Conservation (phyloP, 2,113 vertebrate species). For the Mesembrinibis cayennensis region DNA sequence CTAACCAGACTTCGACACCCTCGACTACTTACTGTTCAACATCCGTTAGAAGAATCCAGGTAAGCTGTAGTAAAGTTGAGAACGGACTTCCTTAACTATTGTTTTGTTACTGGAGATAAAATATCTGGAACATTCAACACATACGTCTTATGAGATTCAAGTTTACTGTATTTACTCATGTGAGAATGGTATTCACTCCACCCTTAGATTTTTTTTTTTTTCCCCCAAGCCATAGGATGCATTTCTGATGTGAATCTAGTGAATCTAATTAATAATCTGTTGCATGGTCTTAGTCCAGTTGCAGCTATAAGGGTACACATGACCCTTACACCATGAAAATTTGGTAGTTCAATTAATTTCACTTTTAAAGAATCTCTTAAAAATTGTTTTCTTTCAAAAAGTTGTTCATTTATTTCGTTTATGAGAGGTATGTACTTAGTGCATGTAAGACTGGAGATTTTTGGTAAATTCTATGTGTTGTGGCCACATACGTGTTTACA, state of each 20-base stretch:
- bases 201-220: too few relatives aligned
- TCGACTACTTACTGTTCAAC: constrained; percentile 94
- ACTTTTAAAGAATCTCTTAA: not conserved
- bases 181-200: not conserved
- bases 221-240: not conserved
- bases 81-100: not conserved
- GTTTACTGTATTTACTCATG: not conserved
- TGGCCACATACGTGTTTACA: not conserved
- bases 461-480: not conserved
- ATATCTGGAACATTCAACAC: not conserved
- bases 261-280: not conserved
- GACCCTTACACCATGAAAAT: not conserved
- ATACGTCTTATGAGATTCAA: not conserved
- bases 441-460: not conserved
- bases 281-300: not conserved
- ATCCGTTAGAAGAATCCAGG: constrained; percentile 98
- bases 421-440: not conserved
- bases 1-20: constrained; percentile 94
- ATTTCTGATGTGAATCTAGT: not conserved
- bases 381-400: not conserved
- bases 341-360: not conserved
- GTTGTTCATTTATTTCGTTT: not conserved
- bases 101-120: not conserved
- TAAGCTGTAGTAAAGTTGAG: constrained; percentile 60
- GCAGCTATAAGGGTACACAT: not conserved